Conservation (phyloP, 1,140 invertebrate species). For the Cryptotermes secundus region DNA sequence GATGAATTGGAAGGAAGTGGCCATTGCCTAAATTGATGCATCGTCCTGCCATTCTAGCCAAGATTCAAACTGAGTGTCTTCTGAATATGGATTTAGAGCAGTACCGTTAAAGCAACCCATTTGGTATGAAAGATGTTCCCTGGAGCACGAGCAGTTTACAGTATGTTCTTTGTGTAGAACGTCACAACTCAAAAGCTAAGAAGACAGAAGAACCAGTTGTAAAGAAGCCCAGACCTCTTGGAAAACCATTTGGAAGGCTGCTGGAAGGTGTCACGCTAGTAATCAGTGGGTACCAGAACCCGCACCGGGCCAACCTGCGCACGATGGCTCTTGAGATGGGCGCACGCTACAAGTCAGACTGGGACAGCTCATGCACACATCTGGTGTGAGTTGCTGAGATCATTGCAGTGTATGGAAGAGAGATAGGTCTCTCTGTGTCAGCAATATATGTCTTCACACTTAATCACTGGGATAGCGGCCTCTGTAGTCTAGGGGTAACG, state of each 20-base stretch:
- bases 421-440: too few relatives aligned
- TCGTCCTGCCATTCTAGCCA: too few relatives aligned
- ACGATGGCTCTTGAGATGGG: conserved; percentile 74
- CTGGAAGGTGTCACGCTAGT: conserved; percentile 71
- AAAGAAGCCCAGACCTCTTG: background rate
- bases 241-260: conserved; percentile 57
- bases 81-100: too few relatives aligned
- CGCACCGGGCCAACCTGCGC: conserved; percentile 65
- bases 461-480: too few relatives aligned
- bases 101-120: too few relatives aligned
- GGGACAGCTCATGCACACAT: conserved; percentile 74
- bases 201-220: background rate
- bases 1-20: too few relatives aligned
- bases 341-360: conserved; percentile 74
- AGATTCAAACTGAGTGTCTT: too few relatives aligned
- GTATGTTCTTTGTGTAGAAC: background rate
- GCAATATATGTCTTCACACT: too few relatives aligned
- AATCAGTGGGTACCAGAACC: conserved; percentile 86
- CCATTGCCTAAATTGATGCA: too few relatives aligned
- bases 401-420: too few relatives aligned
- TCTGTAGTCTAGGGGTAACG: too few relatives aligned
- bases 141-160: too few relatives aligned
- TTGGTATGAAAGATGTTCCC: background rate
- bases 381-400: conserved; percentile 63
- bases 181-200: background rate